These are phyloP conservation scores for Drosophila testacea DNA, from an alignment of 2,888 invertebrate species.

Conservation along the genomic window DNA sequence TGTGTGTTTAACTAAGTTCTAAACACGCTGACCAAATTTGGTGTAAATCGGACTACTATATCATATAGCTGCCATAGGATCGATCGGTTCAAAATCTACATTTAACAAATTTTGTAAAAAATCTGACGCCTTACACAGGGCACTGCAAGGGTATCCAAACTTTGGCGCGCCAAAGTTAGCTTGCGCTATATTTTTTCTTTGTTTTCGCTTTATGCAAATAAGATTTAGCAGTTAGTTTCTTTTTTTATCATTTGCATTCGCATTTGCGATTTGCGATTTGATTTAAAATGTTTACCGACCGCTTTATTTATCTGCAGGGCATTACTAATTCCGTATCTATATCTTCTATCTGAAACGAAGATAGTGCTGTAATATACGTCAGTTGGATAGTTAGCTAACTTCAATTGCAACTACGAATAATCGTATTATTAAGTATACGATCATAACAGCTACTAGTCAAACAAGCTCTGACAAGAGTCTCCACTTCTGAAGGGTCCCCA, in stretches of 20 bases:
- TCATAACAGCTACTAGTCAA: neutral
- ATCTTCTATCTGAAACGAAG: constrained; percentile 35
- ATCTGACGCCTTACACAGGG: too few species aligned
- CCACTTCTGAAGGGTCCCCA: neutral
- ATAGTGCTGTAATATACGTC: constrained; percentile 10
- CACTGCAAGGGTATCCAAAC: too few species aligned
- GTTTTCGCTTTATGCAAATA: constrained; percentile 62
- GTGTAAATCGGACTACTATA: too few species aligned
- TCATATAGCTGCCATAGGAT: too few species aligned
- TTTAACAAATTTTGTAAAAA: too few species aligned
- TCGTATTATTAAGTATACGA: neutral
- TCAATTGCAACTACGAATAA: neutral
- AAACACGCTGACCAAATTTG: too few species aligned
- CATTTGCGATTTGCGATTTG: constrained; percentile 42
- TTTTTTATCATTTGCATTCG: constrained; percentile 6
- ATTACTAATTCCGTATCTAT: constrained; percentile 37
- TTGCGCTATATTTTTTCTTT: constrained; percentile 35
- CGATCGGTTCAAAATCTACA: too few species aligned
- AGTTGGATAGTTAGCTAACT: neutral
- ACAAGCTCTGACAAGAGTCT: constrained; percentile 4
- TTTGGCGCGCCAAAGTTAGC: too few species aligned
- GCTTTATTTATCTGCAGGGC: constrained; percentile 50
- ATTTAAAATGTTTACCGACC: constrained; percentile 59
- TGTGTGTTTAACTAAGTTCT: too few species aligned
- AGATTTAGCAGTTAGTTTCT: constrained; percentile 29